Evolutionary conservation across 2,113 vertebrate species (phyloP), one percentile per base, ranked within the genome.

Genomic region (Corvus moneduloides): DNA sequence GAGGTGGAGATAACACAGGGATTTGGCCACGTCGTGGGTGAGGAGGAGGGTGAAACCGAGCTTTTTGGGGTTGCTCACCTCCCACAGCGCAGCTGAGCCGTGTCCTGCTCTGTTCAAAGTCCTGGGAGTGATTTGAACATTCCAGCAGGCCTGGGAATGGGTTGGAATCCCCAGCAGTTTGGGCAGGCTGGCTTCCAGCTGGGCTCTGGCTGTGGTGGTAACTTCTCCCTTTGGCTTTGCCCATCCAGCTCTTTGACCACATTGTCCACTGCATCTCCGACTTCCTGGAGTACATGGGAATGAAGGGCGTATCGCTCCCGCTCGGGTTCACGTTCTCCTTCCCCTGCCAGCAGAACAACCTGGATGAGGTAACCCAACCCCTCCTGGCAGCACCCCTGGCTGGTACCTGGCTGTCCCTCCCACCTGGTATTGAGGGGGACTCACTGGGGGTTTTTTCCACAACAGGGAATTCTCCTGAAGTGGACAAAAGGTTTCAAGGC

Each of bases 401-500:
- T 2, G 1, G 26, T 14, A 1, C 63, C 43, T 11, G 54, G 15
- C 41, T 39, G 12, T 58, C 23, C 69, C 52, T 64, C 51, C 33
- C 5, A 2, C 32, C 33, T n/a, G 19, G 2, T 18, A 0, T 5
- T 16, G 21, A 44, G 16, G 13, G 37, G 7, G 8, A 3, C 9
- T 91, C 24, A 72, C 46, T 84, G 1, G 17, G 54, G 22, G 2
- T 0, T 46, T 3, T 51, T 83, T 6, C 76, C 81, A 28, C 69
- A 4, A 7, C 68, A 99, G 99, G 99, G 98, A 9, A 98, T 99
- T 75, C 98, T 99, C 37, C 97, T 99, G 87, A 99, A 98, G 84
- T 99, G 99, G 99, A 99, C 99, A 2, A 99, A 99, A 87, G 99
- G 99, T 16, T 99, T 99, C 97, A 99, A 98, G 95, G 99, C 99